Evolutionary conservation across 2,113 vertebrate species (phyloP).

Genomic region (Epinephelus lanceolatus): DNA sequence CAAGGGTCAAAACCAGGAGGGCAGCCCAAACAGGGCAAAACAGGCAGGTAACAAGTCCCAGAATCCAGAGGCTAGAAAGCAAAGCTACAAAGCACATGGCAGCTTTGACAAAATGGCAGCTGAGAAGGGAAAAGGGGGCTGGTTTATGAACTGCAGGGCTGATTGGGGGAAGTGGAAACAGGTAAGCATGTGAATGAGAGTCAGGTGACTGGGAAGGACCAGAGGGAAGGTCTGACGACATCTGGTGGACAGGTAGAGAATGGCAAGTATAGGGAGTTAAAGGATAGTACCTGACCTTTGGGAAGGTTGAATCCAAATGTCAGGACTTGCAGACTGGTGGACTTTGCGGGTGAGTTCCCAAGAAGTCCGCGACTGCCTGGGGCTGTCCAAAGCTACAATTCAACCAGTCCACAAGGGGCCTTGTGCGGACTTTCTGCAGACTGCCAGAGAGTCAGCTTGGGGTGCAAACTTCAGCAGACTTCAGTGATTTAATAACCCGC

Average conservation of each 20-base stretch:
- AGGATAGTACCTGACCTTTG: not conserved
- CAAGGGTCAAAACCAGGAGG: no score
- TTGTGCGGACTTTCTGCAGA: no score
- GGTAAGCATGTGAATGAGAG: not conserved
- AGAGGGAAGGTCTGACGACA: not conserved
- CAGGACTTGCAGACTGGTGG: no score
- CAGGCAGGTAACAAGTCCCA: not conserved
- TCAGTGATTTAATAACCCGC: no score
- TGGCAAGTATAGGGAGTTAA: not conserved
- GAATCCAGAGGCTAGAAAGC: not conserved
- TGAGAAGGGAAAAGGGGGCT: not conserved
- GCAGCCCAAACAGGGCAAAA: not conserved
- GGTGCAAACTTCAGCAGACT: no score
- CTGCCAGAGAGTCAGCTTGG: no score
- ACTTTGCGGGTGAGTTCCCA: no score
- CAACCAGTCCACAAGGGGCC: no score
- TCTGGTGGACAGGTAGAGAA: constrained; percentile 7
- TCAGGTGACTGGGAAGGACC: not conserved
- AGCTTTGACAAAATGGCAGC: not conserved
- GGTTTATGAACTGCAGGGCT: not conserved
- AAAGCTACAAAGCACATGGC: not conserved
- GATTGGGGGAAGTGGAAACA: not conserved
- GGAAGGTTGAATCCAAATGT: no score
- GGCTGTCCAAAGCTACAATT: no score
- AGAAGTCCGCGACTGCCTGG: no score